Percentiles rank a stretch among this genome's conserved stretches.
These are phyloP conservation scores for Mamestra configurata DNA, from an alignment of 1,140 invertebrate genomes.

Conservation along the genomic window DNA sequence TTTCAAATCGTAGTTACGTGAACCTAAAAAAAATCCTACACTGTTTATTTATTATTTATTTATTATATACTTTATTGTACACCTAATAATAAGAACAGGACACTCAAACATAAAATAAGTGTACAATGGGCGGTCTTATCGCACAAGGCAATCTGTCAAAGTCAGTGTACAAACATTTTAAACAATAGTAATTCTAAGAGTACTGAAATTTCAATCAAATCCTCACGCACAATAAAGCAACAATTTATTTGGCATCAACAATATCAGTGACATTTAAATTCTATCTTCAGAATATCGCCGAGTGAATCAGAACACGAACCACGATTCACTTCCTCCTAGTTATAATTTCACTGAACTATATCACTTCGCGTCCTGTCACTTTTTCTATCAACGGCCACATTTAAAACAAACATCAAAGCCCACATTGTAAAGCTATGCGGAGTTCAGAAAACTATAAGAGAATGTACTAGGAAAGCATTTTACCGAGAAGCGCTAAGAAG, in stretches of 20 bases:
- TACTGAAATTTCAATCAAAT: too few relatives aligned
- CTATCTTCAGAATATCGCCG: background rate
- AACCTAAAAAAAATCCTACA: too few relatives aligned
- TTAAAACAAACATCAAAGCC: constrained; percentile 44
- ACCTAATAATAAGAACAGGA: too few relatives aligned
- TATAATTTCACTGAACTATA: constrained; percentile 13
- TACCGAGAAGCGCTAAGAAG: constrained; percentile 79
- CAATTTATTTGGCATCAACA: background rate
- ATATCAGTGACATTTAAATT: background rate
- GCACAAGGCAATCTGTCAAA: too few relatives aligned
- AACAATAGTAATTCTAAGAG: too few relatives aligned
- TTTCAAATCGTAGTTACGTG: too few relatives aligned
- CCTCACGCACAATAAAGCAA: background rate
- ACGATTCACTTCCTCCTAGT: background rate
- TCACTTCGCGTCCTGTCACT: constrained; percentile 57
- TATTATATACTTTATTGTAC: too few relatives aligned
- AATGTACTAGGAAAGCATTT: constrained; percentile 80
- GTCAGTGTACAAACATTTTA: too few relatives aligned
- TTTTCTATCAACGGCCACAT: constrained; percentile 58
- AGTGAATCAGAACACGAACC: constrained; percentile 16
- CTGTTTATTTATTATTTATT: too few relatives aligned
- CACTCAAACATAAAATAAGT: too few relatives aligned
- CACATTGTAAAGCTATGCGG: constrained; percentile 43
- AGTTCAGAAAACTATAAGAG: constrained; percentile 61
- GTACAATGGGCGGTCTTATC: too few relatives aligned